Evolutionary conservation across 2,888 invertebrate species (phyloP).

Genomic region (Tetragnatha montana): DNA sequence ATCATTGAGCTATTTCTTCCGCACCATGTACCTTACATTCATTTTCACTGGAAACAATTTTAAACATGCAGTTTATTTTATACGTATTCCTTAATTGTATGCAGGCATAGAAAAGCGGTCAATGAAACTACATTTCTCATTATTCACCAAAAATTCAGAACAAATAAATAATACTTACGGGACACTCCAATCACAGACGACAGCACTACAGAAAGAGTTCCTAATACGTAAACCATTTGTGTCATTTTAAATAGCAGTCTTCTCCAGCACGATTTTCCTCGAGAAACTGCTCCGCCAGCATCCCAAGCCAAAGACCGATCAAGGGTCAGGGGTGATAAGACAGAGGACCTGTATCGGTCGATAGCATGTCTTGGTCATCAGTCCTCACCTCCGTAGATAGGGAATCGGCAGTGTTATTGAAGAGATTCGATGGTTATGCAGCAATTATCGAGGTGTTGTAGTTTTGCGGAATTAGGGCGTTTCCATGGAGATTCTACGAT

Average conservation of each 20-base stretch:
- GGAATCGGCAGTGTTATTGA: neutral
- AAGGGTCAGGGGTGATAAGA: slow-evolving; percentile 43
- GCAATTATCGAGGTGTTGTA: neutral
- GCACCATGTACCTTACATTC: no score
- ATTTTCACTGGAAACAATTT: no score
- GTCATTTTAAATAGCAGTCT: slow-evolving; percentile 17
- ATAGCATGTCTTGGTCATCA: slow-evolving; percentile 23
- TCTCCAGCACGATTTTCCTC: neutral
- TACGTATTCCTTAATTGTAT: no score
- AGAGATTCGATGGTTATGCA: neutral
- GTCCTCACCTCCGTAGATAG: neutral
- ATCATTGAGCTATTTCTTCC: no score
- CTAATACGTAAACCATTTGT: slow-evolving; percentile 33
- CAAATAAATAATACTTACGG: slow-evolving; percentile 23
- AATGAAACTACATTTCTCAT: no score
- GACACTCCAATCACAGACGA: slow-evolving; percentile 20
- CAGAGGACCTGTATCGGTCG: neutral
- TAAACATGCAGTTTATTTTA: no score
- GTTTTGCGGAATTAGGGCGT: neutral
- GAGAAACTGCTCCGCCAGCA: slow-evolving; percentile 7
- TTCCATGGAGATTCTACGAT: no score
- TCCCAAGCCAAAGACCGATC: slow-evolving; percentile 4
- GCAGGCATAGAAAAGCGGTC: no score
- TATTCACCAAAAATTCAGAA: no score
- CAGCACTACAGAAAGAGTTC: slow-evolving; percentile 5